A percentile compares a stretch with the other conserved stretches of the same genome.
Conservation (phyloP, 2,888 invertebrate genomes). For the Temnothorax unifasciatus region DNA sequence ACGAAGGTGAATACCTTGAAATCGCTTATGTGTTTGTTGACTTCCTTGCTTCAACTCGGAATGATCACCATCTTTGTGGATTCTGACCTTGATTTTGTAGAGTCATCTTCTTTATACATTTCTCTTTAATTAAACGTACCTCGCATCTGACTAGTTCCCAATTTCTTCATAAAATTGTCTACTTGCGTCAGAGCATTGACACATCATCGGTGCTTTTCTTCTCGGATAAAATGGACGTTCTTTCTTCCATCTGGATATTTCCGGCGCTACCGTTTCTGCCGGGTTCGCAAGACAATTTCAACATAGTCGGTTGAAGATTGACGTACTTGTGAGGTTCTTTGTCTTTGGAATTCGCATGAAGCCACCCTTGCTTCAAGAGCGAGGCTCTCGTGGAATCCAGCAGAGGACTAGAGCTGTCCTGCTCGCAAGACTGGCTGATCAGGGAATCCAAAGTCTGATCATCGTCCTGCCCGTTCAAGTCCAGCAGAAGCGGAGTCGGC, state of each 20-base stretch:
- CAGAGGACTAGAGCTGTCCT: constrained; percentile 72
- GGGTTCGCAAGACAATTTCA: constrained; percentile 42
- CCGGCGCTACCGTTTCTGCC: constrained; percentile 34
- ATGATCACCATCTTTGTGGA: background rate
- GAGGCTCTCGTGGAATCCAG: constrained; percentile 38
- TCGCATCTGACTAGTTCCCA: constrained; percentile 45
- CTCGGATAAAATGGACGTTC: constrained; percentile 59
- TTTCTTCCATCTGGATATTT: constrained; percentile 69
- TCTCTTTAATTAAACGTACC: constrained; percentile 10
- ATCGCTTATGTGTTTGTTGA: background rate
- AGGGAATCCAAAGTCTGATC: constrained; percentile 61
- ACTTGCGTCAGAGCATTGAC: constrained; percentile 74
- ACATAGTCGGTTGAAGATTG: constrained; percentile 78
- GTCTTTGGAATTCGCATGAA: constrained; percentile 57
- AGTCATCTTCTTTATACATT: too few species aligned
- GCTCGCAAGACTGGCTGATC: constrained; percentile 48
- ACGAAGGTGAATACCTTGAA: background rate
- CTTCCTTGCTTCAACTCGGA: constrained; percentile 2
- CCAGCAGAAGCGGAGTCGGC: constrained; percentile 70
- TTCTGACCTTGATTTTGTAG: constrained; percentile 7
- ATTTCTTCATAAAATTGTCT: constrained; percentile 61
- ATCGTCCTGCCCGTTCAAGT: constrained; percentile 70
- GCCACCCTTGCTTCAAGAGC: constrained; percentile 17
- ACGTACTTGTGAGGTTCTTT: constrained; percentile 75
- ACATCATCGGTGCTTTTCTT: constrained; percentile 66